These are phyloP conservation scores for Drosophila bipectinata DNA, from an alignment of 1,140 invertebrate species.

Conservation along the genomic window DNA sequence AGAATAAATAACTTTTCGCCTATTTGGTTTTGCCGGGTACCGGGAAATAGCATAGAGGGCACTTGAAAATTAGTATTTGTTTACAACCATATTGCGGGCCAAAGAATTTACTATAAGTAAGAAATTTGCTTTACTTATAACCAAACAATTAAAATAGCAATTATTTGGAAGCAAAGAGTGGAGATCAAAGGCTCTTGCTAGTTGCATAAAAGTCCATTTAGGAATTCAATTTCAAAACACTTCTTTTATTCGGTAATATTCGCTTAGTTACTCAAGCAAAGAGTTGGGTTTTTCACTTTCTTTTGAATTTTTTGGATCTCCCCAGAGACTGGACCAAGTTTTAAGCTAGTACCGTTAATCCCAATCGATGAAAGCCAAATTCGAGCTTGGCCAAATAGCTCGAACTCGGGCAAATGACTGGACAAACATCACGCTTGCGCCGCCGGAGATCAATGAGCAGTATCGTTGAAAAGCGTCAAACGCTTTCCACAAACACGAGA, in stretches of 20 bases:
- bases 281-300: slow-evolving; percentile 29
- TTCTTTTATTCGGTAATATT: not conserved
- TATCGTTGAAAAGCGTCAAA: slow-evolving; percentile 22
- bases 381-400: slow-evolving; percentile 30
- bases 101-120: not conserved
- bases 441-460: slow-evolving; percentile 42
- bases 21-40: slow-evolving; percentile 1
- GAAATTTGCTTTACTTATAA: not conserved
- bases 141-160: not conserved
- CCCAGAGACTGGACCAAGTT: not conserved
- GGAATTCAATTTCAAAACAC: not conserved
- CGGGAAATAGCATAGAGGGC: not conserved
- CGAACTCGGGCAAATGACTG: slow-evolving; percentile 47
- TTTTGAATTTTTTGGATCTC: not conserved
- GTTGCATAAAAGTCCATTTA: not conserved
- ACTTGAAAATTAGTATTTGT: slow-evolving; percentile 19
- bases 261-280: not conserved
- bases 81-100: slow-evolving; percentile 8
- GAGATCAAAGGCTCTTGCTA: not conserved
- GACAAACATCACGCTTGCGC: slow-evolving; percentile 74
- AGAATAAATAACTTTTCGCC: slow-evolving; percentile 22
- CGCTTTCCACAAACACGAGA: slow-evolving; percentile 70
- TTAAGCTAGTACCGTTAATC: slow-evolving; percentile 29
- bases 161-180: not conserved
- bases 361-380: slow-evolving; percentile 55